Conservation (phyloP, 2,888 invertebrate genomes). For the Pachliopta kotzebuea region DNA sequence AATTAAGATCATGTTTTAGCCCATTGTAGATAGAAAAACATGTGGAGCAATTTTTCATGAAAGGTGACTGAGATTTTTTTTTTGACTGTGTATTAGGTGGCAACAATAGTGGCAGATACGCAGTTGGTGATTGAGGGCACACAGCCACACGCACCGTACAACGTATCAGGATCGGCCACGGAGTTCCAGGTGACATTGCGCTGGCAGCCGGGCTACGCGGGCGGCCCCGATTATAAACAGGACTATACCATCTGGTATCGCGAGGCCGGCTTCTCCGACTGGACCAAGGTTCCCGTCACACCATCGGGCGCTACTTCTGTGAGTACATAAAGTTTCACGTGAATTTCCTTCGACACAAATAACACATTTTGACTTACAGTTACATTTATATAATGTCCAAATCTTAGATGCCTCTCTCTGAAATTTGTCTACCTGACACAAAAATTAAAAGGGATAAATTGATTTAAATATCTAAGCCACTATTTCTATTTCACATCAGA, state of each 20-base stretch:
- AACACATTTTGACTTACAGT: neutral
- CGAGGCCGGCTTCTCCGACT: slow-evolving; percentile 92
- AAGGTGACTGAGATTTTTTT: too few relatives aligned
- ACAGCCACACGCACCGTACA: slow-evolving; percentile 98
- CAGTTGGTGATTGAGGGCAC: slow-evolving; percentile 96
- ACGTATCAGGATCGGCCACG: slow-evolving; percentile 93
- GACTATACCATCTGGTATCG: slow-evolving; percentile 97
- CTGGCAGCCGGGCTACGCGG: slow-evolving; percentile 97
- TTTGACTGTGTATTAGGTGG: slow-evolving; percentile 83
- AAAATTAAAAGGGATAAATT: too few relatives aligned
- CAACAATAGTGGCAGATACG: slow-evolving; percentile 94
- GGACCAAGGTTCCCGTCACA: slow-evolving; percentile 96
- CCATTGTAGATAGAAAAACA: too few relatives aligned
- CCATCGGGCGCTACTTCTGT: slow-evolving; percentile 91
- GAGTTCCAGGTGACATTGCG: slow-evolving; percentile 94
- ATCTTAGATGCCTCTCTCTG: too few relatives aligned
- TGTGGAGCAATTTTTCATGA: too few relatives aligned
- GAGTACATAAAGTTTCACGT: slow-evolving; percentile 35
- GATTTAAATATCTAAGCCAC: too few relatives aligned
- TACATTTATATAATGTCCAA: too few relatives aligned
- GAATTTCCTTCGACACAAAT: neutral
- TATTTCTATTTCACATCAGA: too few relatives aligned
- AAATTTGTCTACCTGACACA: too few relatives aligned
- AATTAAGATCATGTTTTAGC: too few relatives aligned
- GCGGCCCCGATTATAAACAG: slow-evolving; percentile 96